phyloP scores from a whole-genome alignment of 2,797 vertebrate species.

The Pogoniulus pusillus region DNA sequence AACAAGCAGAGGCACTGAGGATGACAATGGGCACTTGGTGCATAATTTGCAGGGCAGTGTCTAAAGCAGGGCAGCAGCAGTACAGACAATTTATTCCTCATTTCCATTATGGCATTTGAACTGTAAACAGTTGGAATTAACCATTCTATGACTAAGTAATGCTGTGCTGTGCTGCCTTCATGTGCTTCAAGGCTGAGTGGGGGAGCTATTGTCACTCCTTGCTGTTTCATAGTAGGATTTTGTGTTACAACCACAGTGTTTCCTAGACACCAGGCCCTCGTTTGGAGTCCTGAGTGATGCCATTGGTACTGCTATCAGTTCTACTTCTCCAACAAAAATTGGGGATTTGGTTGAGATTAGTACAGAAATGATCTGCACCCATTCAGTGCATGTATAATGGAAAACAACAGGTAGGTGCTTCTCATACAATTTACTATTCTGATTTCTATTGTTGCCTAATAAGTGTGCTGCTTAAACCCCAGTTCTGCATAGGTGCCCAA shows the following conservation, averaged over 20 bases:
- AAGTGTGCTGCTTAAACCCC: background rate
- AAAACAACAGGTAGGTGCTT: background rate
- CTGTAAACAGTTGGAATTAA: background rate
- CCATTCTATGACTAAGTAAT: too few relatives aligned
- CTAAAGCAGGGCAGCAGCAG: background rate
- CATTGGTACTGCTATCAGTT: background rate
- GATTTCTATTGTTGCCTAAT: background rate
- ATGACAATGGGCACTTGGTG: background rate
- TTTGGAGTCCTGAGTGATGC: background rate
- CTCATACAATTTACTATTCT: background rate
- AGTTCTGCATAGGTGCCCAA: background rate
- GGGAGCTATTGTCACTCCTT: background rate
- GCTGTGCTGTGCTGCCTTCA: background rate
- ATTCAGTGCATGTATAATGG: background rate
- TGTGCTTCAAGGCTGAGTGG: background rate
- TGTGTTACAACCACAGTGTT: background rate
- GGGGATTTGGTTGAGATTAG: background rate
- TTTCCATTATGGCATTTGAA: background rate
- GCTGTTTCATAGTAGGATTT: background rate
- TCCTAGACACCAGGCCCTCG: background rate
- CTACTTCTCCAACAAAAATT: background rate
- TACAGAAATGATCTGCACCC: background rate
- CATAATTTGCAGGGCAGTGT: background rate
- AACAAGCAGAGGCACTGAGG: background rate
- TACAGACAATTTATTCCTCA: background rate